These are phyloP conservation scores for Cerastis leucographa DNA, from an alignment of 2,888 invertebrate species.

Conservation along the genomic window DNA sequence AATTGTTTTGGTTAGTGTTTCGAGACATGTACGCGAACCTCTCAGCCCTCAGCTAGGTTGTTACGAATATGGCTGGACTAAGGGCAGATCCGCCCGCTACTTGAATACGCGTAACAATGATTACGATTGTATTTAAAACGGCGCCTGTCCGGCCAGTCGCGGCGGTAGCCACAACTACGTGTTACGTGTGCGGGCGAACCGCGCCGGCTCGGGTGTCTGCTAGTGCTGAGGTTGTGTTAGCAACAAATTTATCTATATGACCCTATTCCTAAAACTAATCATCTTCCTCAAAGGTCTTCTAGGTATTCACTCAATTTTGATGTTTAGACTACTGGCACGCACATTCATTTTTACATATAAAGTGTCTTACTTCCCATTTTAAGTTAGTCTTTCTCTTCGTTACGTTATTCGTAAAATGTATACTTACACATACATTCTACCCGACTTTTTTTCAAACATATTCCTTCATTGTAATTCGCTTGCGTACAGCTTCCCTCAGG, in stretches of 20 bases:
- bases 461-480: not conserved
- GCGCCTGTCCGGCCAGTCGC: slow-evolving; percentile 25
- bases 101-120: slow-evolving; percentile 24
- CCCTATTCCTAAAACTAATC: not conserved
- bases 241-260: slow-evolving; percentile 12
- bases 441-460: slow-evolving; percentile 1
- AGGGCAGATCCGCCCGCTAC: not conserved
- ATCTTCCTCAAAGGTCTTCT: not conserved
- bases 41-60: not conserved
- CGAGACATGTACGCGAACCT: not conserved
- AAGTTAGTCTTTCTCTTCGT: not conserved
- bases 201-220: slow-evolving; percentile 69
- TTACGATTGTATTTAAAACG: slow-evolving; percentile 12
- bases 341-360: not conserved
- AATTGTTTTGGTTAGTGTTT: not conserved
- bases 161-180: slow-evolving; percentile 69
- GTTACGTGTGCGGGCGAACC: slow-evolving; percentile 67
- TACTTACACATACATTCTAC: not conserved
- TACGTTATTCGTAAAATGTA: not conserved
- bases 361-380: not conserved
- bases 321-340: not conserved
- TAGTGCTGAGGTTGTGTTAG: slow-evolving; percentile 54
- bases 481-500: slow-evolving; percentile 8
- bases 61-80: not conserved
- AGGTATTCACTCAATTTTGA: not conserved